Evolutionary conservation across 2,113 vertebrate genomes (phyloP), one percentile per base, ranked within the genome.

Genomic region (Halichoeres trimaculatus): DNA sequence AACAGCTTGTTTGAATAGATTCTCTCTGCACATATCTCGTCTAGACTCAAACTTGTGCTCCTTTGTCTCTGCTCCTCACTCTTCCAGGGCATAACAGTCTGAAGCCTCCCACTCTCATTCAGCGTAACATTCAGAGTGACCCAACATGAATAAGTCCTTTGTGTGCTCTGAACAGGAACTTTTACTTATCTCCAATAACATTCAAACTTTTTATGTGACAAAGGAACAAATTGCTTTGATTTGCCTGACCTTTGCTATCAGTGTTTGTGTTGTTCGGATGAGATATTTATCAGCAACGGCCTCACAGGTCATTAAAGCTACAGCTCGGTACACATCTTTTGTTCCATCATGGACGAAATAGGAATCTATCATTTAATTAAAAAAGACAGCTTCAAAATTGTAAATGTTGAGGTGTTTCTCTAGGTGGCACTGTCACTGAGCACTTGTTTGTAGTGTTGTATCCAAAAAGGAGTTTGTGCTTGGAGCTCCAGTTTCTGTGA

Each of bases 51-150:
- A 19, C 51, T 69, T 55, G 34, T 70, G 69, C 71, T 69, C 52
- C 72, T 85, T 77, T 87, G 76, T 88, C 59, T 85, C 66, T 77
- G 43, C 65, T 35, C 41, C 77, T 58, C 70, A 22, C 85, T 85
- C 70, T 68, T 88, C 85, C 85, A 86, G 77, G 78, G 60, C 89
- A 87, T 75, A 82, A 81, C 87, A 86, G 88, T 88, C 78, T 70
- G 73, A 89, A 53, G 68, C 87, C 86, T 88, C 91, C 92, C 79
- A 91, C 90, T 84, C 84, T 85, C 75, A 48, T 77, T 64, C 88
- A 76, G 62, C 48, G 70, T 61, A 72, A 66, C 76, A 81, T 82
- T 90, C 80, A 74, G 69, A 78, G 17, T 65, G 76, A 79, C 75
- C 84, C 65, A 19, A 10, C 61, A 81, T 93, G 88, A 93, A 91